Conservation (phyloP, 2,888 invertebrate species). For the Magallana nippona region DNA sequence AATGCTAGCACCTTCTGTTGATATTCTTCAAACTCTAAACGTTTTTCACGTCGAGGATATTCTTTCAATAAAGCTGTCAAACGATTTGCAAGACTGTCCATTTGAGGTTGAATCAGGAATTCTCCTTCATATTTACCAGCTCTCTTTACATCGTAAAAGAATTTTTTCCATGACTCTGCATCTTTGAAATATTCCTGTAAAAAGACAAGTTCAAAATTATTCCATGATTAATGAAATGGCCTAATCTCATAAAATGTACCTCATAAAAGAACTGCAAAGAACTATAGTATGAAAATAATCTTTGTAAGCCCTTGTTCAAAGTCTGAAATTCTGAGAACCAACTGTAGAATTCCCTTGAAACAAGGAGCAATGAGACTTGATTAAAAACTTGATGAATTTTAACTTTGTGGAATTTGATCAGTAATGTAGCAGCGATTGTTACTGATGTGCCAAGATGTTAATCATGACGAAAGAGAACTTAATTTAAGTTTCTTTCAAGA, state of each 20-base stretch:
- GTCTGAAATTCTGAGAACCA: too few species aligned
- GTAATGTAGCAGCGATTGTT: too few species aligned
- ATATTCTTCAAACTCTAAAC: conserved; percentile 77
- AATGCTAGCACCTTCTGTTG: conserved; percentile 91
- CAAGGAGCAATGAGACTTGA: too few species aligned
- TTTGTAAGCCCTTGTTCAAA: too few species aligned
- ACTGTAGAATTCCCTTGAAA: too few species aligned
- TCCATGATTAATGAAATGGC: not conserved
- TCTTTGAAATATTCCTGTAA: conserved; percentile 89
- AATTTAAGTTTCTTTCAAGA: too few species aligned
- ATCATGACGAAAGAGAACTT: too few species aligned
- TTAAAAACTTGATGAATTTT: too few species aligned
- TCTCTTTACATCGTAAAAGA: conserved; percentile 88
- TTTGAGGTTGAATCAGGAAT: conserved; percentile 87
- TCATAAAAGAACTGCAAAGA: too few species aligned
- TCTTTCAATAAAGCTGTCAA: conserved; percentile 81
- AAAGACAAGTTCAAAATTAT: not conserved
- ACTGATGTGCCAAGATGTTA: too few species aligned
- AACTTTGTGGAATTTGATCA: too few species aligned
- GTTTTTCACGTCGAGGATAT: conserved; percentile 86
- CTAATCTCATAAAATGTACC: not conserved
- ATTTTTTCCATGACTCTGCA: conserved; percentile 87
- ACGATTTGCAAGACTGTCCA: conserved; percentile 90
- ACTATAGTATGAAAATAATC: too few species aligned
- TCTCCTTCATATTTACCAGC: conserved; percentile 85